Evolutionary conservation across 1,140 invertebrate genomes (phyloP).

Genomic region (Ceratosolen solmsi): DNA sequence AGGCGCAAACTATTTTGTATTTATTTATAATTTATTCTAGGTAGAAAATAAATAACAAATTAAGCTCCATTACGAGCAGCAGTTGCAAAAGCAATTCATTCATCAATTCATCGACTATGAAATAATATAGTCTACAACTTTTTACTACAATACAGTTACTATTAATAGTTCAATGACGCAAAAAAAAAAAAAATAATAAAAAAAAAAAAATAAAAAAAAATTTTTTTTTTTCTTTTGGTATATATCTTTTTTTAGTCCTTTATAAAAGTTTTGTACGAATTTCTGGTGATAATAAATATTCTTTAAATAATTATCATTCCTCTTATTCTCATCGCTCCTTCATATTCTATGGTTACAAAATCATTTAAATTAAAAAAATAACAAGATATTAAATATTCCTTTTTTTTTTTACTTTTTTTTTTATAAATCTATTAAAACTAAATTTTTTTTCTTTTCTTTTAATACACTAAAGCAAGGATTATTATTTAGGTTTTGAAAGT

Average conservation of each 20-base stretch:
- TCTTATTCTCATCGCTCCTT: conserved; percentile 37
- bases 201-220: conserved; percentile 36
- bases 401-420: conserved; percentile 38
- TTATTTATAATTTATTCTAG: conserved; percentile 75
- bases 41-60: conserved; percentile 53
- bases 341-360: background rate
- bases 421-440: conserved; percentile 38
- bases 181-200: conserved; percentile 18
- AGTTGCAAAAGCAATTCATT: conserved; percentile 36
- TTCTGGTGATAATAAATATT: conserved; percentile 62
- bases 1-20: conserved; percentile 71
- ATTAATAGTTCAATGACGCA: conserved; percentile 25
- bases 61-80: conserved; percentile 27
- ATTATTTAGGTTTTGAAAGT: conserved; percentile 37
- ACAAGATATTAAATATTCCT: conserved; percentile 42
- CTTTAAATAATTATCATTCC: conserved; percentile 54
- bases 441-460: background rate
- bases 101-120: conserved; percentile 1
- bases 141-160: conserved; percentile 27
- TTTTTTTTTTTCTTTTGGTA: conserved; percentile 54
- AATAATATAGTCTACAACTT: conserved; percentile 31
- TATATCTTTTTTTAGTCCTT: conserved; percentile 56
- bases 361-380: conserved; percentile 3
- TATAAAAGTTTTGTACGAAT: conserved; percentile 61
- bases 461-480: conserved; percentile 15